phyloP scores from a whole-genome alignment of 2,113 vertebrate genomes.

The Ptychochromis oligacanthus region DNA sequence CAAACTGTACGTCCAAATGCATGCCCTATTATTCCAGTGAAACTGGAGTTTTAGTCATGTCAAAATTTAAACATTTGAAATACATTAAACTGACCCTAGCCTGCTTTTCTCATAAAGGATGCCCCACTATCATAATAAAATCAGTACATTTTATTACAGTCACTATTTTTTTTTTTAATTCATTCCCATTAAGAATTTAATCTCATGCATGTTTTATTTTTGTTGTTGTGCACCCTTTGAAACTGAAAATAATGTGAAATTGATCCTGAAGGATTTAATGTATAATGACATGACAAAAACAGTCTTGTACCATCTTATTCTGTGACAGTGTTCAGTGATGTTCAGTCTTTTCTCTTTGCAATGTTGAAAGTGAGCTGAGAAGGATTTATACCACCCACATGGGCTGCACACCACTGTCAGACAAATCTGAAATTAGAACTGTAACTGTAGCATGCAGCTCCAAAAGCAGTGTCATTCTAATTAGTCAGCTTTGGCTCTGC shows the following conservation, averaged over 20 bases:
- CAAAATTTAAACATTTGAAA: neutral
- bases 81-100: neutral
- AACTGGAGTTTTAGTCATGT: neutral
- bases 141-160: neutral
- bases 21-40: slow-evolving; percentile 4
- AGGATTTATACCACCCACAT: slow-evolving; percentile 62
- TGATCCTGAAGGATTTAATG: neutral
- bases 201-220: neutral
- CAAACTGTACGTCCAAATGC: slow-evolving; percentile 25
- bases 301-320: neutral
- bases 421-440: slow-evolving; percentile 55
- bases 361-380: slow-evolving; percentile 42
- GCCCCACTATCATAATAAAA: neutral
- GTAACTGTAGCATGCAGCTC: slow-evolving; percentile 29
- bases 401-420: slow-evolving; percentile 46
- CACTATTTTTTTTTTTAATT: neutral
- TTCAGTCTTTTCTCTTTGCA: slow-evolving; percentile 16
- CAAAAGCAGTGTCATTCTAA: slow-evolving; percentile 48
- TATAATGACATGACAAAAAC: neutral
- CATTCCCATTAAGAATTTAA: neutral
- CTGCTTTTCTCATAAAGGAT: neutral
- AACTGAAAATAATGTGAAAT: neutral
- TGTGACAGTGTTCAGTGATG: slow-evolving; percentile 5
- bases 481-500: slow-evolving; percentile 40
- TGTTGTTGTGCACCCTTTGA: neutral